Conservation (phyloP, 2,113 vertebrate species). For the Anthoscopus minutus region DNA sequence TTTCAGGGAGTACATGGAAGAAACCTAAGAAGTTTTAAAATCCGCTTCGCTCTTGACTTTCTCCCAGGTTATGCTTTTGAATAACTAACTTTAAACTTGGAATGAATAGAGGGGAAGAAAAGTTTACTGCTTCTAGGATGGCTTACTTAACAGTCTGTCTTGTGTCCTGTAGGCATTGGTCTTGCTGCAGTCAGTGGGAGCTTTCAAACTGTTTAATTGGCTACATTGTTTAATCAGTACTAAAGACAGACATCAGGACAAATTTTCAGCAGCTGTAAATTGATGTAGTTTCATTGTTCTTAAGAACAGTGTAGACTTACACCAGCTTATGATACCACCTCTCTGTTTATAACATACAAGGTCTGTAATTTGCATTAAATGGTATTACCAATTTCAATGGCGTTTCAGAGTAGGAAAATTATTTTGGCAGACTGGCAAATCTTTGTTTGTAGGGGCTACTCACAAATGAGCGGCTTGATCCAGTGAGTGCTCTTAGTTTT, state of each 20-base stretch:
- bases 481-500: not conserved
- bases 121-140: not conserved
- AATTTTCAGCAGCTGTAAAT: not conserved
- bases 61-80: not conserved
- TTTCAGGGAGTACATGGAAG: not conserved
- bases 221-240: not conserved
- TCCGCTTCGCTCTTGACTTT: rapidly evolving
- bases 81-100: not conserved
- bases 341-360: not conserved
- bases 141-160: not conserved
- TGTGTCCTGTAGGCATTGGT: not conserved
- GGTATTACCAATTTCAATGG: not conserved
- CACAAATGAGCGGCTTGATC: not conserved
- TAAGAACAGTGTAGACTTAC: not conserved
- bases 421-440: not conserved
- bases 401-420: not conserved
- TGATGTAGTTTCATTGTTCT: not conserved
- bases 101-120: rapidly evolving
- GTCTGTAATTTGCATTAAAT: not conserved
- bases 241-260: not conserved
- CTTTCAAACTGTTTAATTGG: not conserved
- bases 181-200: not conserved
- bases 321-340: not conserved
- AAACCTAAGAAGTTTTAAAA: not conserved
- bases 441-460: not conserved